Evolutionary conservation across 2,888 invertebrate genomes (phyloP).

Genomic region (Campaea margaritaria): DNA sequence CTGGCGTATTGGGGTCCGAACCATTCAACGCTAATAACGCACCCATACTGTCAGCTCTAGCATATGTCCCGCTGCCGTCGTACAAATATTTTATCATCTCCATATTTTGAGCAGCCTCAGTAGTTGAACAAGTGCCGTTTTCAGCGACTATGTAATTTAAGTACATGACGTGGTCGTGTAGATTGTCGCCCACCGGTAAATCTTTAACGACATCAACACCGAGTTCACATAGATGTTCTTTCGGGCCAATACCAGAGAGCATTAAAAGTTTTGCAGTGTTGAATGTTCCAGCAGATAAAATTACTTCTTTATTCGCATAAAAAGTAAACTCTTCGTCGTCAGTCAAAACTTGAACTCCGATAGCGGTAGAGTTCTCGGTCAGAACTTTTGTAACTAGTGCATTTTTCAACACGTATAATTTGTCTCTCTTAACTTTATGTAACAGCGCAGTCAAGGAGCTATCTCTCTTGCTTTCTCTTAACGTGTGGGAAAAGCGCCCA

Average conservation of each 20-base stretch:
- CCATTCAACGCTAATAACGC: slow-evolving; percentile 57
- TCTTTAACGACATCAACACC: slow-evolving; percentile 58
- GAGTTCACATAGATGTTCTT: slow-evolving; percentile 53
- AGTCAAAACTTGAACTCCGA: slow-evolving; percentile 56
- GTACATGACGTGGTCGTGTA: slow-evolving; percentile 72
- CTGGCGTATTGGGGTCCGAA: slow-evolving; percentile 54
- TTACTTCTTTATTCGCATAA: slow-evolving; percentile 62
- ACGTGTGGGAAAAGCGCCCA: slow-evolving; percentile 71
- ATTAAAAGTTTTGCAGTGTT: slow-evolving; percentile 71
- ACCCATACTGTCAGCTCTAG: slow-evolving; percentile 61
- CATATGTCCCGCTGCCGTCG: slow-evolving; percentile 58
- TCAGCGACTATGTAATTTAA: slow-evolving; percentile 60
- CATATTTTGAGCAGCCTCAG: slow-evolving; percentile 46
- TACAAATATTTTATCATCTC: slow-evolving; percentile 66
- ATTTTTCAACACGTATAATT: slow-evolving; percentile 61
- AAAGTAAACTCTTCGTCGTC: slow-evolving; percentile 50
- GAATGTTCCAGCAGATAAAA: slow-evolving; percentile 70
- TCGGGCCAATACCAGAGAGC: slow-evolving; percentile 71
- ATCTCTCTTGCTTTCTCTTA: slow-evolving; percentile 61
- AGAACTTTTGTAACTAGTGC: slow-evolving; percentile 62
- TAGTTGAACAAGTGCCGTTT: slow-evolving; percentile 60
- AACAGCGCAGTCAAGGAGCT: slow-evolving; percentile 66
- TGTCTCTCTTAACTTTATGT: slow-evolving; percentile 52
- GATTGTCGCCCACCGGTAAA: slow-evolving; percentile 69
- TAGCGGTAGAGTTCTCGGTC: slow-evolving; percentile 54